phyloP scores from a whole-genome alignment of 2,888 invertebrate species.

The Platypus cylindrus region DNA sequence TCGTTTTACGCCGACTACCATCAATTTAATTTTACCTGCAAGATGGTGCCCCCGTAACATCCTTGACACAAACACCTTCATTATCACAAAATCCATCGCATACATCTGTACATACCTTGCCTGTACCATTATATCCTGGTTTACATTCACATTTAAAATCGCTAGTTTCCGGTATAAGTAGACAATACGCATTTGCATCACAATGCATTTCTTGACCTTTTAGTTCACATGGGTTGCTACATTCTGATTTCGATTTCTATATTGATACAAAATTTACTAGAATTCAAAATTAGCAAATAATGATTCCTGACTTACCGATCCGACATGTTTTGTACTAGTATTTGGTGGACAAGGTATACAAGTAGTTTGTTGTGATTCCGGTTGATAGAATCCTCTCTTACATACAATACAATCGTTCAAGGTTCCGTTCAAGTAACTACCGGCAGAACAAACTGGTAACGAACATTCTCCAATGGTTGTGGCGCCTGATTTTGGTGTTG shows the following conservation, averaged over 20 bases:
- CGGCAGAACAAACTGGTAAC: constrained; percentile 73
- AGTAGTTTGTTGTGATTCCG: constrained; percentile 74
- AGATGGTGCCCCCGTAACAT: constrained; percentile 68
- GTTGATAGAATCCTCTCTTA: constrained; percentile 81
- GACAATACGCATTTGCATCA: constrained; percentile 76
- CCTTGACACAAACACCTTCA: constrained; percentile 78
- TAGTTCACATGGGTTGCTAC: constrained; percentile 84
- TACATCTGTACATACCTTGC: constrained; percentile 67
- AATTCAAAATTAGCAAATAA: not conserved
- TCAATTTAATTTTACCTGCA: constrained; percentile 40
- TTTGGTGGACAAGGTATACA: constrained; percentile 83
- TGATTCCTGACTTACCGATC: constrained; percentile 51
- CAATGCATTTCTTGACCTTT: constrained; percentile 72
- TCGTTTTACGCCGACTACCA: too few species aligned
- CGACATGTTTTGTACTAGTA: constrained; percentile 73
- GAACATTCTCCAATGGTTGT: constrained; percentile 83
- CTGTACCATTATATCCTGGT: constrained; percentile 83
- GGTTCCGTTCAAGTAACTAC: constrained; percentile 75
- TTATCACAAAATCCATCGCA: constrained; percentile 81
- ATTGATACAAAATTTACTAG: constrained; percentile 12
- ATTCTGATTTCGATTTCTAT: constrained; percentile 67
- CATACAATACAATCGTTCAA: constrained; percentile 78
- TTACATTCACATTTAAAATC: constrained; percentile 88
- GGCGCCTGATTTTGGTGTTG: constrained; percentile 76
- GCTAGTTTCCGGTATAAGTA: constrained; percentile 67